Evolutionary conservation across 2,888 invertebrate species (phyloP).

Genomic region (Epinotia demarniana): DNA sequence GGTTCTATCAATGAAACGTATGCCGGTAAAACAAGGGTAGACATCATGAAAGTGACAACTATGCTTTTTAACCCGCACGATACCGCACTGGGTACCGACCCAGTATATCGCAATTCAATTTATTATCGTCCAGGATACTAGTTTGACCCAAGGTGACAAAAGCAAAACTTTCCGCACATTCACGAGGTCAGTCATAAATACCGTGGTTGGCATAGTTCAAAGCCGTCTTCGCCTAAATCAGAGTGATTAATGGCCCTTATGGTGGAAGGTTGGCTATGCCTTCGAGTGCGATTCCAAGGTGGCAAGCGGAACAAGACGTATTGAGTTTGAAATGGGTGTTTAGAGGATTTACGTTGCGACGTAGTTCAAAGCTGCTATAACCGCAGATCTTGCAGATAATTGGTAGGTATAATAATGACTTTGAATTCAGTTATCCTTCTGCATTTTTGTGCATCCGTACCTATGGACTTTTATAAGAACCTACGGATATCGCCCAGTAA

Average conservation of each 20-base stretch:
- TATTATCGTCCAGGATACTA: constrained; percentile 2
- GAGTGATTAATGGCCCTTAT: constrained; percentile 36
- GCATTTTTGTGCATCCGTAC: too few relatives aligned
- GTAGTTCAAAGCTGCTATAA: neutral
- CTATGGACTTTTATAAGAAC: too few relatives aligned
- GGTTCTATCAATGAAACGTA: too few relatives aligned
- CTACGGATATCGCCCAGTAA: too few relatives aligned
- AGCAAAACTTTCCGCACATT: constrained; percentile 8
- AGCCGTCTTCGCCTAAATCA: constrained; percentile 42
- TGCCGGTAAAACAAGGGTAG: too few relatives aligned
- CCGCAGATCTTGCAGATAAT: too few relatives aligned
- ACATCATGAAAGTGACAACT: too few relatives aligned
- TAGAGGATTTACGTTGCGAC: constrained; percentile 9
- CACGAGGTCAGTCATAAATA: constrained; percentile 28
- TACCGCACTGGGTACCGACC: too few relatives aligned
- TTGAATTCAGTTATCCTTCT: neutral
- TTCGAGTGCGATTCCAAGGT: constrained; percentile 25
- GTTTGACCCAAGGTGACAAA: constrained; percentile 27
- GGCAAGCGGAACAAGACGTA: constrained; percentile 29
- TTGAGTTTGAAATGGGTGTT: constrained; percentile 32
- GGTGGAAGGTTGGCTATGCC: constrained; percentile 34
- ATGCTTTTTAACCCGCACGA: too few relatives aligned
- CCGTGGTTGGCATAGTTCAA: constrained; percentile 24
- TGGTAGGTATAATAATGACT: neutral
- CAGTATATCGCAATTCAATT: neutral